Evolutionary conservation across 1,140 invertebrate genomes (phyloP).

Genomic region (Zaprionus ghesquierei): DNA sequence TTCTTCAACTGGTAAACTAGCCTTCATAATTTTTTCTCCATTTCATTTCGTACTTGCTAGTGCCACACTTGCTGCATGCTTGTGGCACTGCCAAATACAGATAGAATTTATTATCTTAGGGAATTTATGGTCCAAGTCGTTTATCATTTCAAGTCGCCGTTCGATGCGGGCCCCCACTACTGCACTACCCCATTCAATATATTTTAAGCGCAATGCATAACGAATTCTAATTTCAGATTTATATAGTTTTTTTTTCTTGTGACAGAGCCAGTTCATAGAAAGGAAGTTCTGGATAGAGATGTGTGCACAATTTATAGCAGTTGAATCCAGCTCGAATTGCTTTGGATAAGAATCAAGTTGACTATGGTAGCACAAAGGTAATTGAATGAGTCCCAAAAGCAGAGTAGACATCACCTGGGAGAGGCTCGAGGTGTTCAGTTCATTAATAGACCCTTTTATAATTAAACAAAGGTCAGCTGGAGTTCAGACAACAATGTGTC

Average conservation of each 20-base stretch:
- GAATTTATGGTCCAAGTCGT: slow-evolving; percentile 19
- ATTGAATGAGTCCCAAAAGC: slow-evolving; percentile 11
- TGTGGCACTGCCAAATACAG: slow-evolving; percentile 8
- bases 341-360: background rate
- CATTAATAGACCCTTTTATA: slow-evolving; percentile 63
- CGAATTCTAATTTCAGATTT: slow-evolving; percentile 3
- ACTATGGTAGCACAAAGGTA: background rate
- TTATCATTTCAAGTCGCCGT: slow-evolving; percentile 21
- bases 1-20: background rate
- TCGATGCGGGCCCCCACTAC: background rate
- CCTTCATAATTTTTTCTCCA: background rate
- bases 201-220: slow-evolving; percentile 2
- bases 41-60: background rate
- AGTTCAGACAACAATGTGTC: slow-evolving; percentile 56
- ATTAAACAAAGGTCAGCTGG: slow-evolving; percentile 61
- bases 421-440: slow-evolving; percentile 13
- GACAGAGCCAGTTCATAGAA: too few relatives aligned
- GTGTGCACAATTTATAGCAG: background rate
- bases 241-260: background rate
- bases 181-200: background rate
- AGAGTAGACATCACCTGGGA: slow-evolving; percentile 8
- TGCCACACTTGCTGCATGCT: background rate
- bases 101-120: slow-evolving; percentile 17
- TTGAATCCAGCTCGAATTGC: background rate
- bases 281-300: background rate